Percentiles rank a stretch among this genome's conserved stretches.
Evolutionary conservation across 2,888 invertebrate genomes (phyloP).

Genomic region (Agrochola lota): DNA sequence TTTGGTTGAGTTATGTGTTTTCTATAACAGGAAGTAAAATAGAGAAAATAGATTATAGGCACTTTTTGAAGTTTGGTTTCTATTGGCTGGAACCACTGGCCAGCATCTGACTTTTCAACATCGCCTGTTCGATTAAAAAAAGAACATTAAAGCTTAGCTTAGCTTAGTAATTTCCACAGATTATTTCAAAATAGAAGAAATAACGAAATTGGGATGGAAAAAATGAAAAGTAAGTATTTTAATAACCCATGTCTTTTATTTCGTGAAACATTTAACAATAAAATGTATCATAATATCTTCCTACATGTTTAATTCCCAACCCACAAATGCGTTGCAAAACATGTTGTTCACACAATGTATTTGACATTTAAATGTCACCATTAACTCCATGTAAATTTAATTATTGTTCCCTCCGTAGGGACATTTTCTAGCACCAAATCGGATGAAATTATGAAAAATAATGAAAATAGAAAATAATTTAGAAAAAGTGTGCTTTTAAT

Average conservation of each 20-base stretch:
- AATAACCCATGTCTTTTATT: neutral
- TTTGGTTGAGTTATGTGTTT: slow-evolving; percentile 14
- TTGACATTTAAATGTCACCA: slow-evolving; percentile 37
- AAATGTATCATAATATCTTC: neutral
- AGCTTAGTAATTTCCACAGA: neutral
- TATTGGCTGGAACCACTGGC: neutral
- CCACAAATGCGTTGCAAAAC: slow-evolving; percentile 18
- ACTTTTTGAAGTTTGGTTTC: neutral
- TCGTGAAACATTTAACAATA: neutral
- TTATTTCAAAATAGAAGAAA: neutral
- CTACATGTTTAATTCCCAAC: neutral
- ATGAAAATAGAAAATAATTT: neutral
- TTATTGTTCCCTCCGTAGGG: neutral
- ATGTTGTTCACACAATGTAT: slow-evolving; percentile 40
- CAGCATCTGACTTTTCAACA: neutral
- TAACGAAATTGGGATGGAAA: neutral
- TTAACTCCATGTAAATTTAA: slow-evolving; percentile 39
- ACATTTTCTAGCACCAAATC: neutral
- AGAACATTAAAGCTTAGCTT: neutral
- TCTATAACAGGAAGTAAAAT: neutral
- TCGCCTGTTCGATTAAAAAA: neutral
- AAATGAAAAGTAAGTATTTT: neutral
- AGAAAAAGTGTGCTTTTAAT: neutral
- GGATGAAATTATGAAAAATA: slow-evolving; percentile 1
- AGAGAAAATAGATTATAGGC: neutral